Evolutionary conservation across 1,140 invertebrate genomes (phyloP), one percentile per base, ranked within the genome.

Genomic region (Brachionus koreanus): DNA sequence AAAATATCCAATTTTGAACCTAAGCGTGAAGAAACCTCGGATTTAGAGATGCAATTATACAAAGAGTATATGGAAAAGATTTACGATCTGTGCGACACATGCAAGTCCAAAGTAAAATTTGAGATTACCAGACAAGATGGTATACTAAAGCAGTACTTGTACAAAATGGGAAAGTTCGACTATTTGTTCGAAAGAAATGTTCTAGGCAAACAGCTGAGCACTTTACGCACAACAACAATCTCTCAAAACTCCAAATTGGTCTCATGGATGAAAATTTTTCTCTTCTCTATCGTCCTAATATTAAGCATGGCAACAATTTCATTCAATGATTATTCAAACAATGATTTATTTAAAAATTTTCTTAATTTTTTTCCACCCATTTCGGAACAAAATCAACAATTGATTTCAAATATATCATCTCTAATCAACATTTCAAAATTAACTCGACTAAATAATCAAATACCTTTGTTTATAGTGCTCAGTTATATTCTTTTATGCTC

Each of bases 61-160:
- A 61, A 79, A 42, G 76, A 79, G 35, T 79, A 79, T 42, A 37
- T 79, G 49, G 76, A 79, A 43, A 79, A 65, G 37, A 79, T 65
- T 35, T 79, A 61, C 35, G 76, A 79, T 25, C 39, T 79, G 25
- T 79, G 76, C 23, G 33, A 37, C 5, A 29, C 19, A 12, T 79
- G 76, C 39, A 79, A 79, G 39, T 61, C 76, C 3, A 37, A 43
- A 37, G 76, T 79, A 33, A 79, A 79, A 42, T 79, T 79, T 65
- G 76, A 79, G 33, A 79, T 79, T 65, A 79, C 46, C 46, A 79
- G 57, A 43, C 76, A 79, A 79, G 76, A 79, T 65, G 76, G 76
- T 42, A 79, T 79, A 23, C 12, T 79, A 16, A 79, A 79, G 23
- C 49, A 79, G 29, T 65, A 79, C 57, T 43, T 79, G 29, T 79